Conservation (phyloP, 2,888 invertebrate species). For the Noctua janthe region DNA sequence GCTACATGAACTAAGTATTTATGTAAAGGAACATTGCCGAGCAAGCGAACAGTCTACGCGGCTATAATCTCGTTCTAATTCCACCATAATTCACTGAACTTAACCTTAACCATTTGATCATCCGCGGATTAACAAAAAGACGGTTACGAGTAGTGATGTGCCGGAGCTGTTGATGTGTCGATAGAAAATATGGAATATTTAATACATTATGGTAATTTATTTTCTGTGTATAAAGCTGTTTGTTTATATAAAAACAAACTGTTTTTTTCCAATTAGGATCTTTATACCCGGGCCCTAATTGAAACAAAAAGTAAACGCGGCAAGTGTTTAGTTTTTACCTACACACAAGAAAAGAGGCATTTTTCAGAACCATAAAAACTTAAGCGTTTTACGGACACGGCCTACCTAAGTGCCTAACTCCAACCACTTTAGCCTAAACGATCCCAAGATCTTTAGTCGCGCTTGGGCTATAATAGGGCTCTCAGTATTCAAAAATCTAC, state of each 20-base stretch:
- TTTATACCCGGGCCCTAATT: not conserved
- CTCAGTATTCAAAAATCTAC: slow-evolving; percentile 36
- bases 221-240: not conserved
- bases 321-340: not conserved
- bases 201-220: too few relatives aligned
- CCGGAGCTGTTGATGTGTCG: not conserved
- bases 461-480: slow-evolving; percentile 34
- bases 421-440: slow-evolving; percentile 45
- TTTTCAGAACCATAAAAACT: slow-evolving; percentile 26
- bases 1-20: slow-evolving; percentile 52
- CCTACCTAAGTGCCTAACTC: slow-evolving; percentile 42
- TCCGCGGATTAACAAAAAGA: slow-evolving; percentile 64
- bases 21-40: slow-evolving; percentile 38
- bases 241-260: not conserved
- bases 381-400: slow-evolving; percentile 22
- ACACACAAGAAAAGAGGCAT: slow-evolving; percentile 1
- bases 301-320: not conserved
- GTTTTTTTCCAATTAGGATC: not conserved
- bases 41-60: slow-evolving; percentile 25
- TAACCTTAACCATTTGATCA: slow-evolving; percentile 65
- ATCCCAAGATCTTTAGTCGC: slow-evolving; percentile 25
- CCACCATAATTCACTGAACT: slow-evolving; percentile 60
- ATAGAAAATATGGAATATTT: slow-evolving; percentile 2
- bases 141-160: slow-evolving; percentile 54
- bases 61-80: slow-evolving; percentile 56